Base-by-base conservation (phyloP, 64 coral and sea anemone species). In the Platygyra sinensis region DNA sequence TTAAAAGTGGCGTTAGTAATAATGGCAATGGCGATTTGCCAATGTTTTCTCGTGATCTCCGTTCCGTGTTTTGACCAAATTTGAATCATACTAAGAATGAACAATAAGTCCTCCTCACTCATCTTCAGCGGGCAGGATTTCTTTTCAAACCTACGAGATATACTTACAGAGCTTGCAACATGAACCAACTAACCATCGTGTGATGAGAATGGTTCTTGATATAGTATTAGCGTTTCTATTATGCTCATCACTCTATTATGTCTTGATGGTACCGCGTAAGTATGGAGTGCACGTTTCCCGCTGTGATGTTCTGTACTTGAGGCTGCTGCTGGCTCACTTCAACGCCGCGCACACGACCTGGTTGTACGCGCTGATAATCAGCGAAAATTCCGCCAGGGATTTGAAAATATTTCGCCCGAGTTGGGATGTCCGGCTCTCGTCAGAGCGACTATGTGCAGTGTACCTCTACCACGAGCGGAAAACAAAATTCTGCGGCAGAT, bases 161-260 rank as follows among this genome's bases (percentile, higher is more conserved):
- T n/a, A n/a, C n/a, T n/a, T n/a, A n/a, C n/a, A 4, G 4, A 38
- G 78, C 64, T 13, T 50, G 25, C 31, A 52, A 15, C 18, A 65
- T 31, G 90, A 96, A 38, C 57, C 72, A 42, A 64, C 90, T 60
- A 96, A 92, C 49, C 71, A 69, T 9, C 87, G 82, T 49, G 94
- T 96, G 2, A 72, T 96, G 18, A 82, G 76, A 52, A 96, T 96
- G 94, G 91, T 96, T 62, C 52, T 88, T 0, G 77, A 89, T 10
- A 90, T 96, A 0, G 87, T 96, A 30, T 72, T 67, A 19, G 84
- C 91, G 20, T 96, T 96, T 32, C 65, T 96, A 2, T 9, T 67
- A 1, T 96, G 89, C 51, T 96, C 90, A 90, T 79, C 92, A 8
- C 54, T 96, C 8, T 96, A 96, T 36, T 96, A 92, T 27, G 71